Evolutionary conservation across 2,113 vertebrate species (phyloP), one percentile per base, ranked within the genome.

Genomic region (Benitochromis conjunctus): DNA sequence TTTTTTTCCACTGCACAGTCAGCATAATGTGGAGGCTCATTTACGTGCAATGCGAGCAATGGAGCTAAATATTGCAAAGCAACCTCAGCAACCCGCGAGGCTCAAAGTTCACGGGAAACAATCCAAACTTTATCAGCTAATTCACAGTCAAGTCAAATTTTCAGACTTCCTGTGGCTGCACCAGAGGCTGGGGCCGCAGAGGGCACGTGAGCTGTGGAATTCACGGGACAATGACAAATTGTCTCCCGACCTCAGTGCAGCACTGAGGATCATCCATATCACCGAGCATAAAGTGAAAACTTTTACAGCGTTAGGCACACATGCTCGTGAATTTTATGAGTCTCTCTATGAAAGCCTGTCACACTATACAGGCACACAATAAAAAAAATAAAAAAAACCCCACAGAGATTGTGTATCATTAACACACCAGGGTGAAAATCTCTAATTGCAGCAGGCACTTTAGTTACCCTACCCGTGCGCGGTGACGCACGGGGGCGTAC

Each of bases 391-490:
- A 43, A 89, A 89, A 91, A 91, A 91, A 84, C 18, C 87, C 90
- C 88, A 48, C 1, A 48, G 41, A 18, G 82, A 88, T 31, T 86
- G 85, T 53, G 71, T 84, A 81, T 87, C 91, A 91, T 92, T 91
- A 91, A 91, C 94, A 88, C 90, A 81, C 93, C 80, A 7, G 88
- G 92, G 83, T 83, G 89, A 89, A 89, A 86, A 91, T 89, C 90
- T 83, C 89, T 95, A 92, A 94, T 95, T 94, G 91, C 92, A 64
- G 82, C 64, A 94, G 89, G 88, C 92, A 90, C 83, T 84, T 48
- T 29, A 89, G 87, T 89, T 90, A 34, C 86, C 87, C 87, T 88
- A 81, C 85, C 83, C 80, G 36, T 86, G 82, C 71, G 57, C 86
- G 76, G 81, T 86, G 89, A 92, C 92, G 92, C 93, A 93, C 82